Percentiles rank a stretch among this genome's conserved stretches.
phyloP scores from a whole-genome alignment of 2,113 vertebrate species.

The Etheostoma cragini region DNA sequence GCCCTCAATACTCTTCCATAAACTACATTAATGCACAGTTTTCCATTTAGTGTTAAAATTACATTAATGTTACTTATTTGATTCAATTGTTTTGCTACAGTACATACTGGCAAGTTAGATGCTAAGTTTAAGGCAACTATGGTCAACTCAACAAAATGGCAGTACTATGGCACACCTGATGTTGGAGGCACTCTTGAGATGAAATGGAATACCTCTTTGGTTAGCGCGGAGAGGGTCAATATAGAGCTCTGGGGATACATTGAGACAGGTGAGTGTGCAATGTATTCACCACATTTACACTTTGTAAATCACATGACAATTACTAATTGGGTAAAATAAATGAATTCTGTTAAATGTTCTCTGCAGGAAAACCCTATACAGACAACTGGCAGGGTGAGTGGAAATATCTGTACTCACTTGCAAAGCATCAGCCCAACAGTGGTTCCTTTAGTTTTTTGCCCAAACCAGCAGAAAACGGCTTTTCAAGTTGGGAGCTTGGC shows the following conservation, averaged over 20 bases:
- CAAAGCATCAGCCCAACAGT: constrained; percentile 78
- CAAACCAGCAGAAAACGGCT: constrained; percentile 62
- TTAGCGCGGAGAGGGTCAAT: constrained; percentile 76
- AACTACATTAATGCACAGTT: not conserved
- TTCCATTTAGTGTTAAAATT: not conserved
- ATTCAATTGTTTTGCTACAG: constrained; percentile 72
- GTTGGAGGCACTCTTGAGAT: constrained; percentile 83
- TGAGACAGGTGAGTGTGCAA: constrained; percentile 86
- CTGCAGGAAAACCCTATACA: constrained; percentile 66
- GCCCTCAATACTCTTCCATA: not conserved
- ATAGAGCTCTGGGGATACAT: constrained; percentile 95
- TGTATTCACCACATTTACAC: not conserved
- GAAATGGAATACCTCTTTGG: constrained; percentile 81
- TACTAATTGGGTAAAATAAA: not conserved
- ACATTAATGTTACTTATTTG: not conserved
- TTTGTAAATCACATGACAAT: not conserved
- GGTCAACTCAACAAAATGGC: constrained; percentile 91
- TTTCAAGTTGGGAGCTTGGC: constrained; percentile 87
- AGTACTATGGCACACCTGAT: constrained; percentile 91
- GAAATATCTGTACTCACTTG: constrained; percentile 90
- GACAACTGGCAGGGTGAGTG: constrained; percentile 86
- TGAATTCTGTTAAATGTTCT: constrained; percentile 3
- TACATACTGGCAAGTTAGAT: constrained; percentile 89
- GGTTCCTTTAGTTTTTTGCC: constrained; percentile 89
- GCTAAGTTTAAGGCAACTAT: constrained; percentile 83